Conservation (phyloP, 2,797 vertebrate species). For the Saxicola maurus region DNA sequence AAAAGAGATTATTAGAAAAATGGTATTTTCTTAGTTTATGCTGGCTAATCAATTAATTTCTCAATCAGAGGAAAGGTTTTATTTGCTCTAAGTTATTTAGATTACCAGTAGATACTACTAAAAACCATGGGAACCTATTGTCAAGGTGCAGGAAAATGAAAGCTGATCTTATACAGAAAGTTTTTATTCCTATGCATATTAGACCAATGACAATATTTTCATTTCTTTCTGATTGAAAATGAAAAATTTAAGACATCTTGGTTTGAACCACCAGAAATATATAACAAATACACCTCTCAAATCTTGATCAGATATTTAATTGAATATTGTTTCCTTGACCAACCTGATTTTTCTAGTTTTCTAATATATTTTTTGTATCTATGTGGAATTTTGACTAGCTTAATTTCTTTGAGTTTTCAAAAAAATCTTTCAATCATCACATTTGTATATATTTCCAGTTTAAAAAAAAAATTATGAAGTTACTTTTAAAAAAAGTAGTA, state of each 20-base stretch:
- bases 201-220: not conserved
- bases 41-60: not conserved
- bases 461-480: not conserved
- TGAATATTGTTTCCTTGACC: not conserved
- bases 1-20: not conserved
- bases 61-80: not conserved
- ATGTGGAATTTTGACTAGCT: not conserved
- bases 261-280: not conserved
- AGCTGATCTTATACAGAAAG: not conserved
- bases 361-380: not conserved
- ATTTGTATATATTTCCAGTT: not conserved
- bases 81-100: not conserved
- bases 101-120: not conserved
- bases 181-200: not conserved
- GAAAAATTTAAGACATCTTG: not conserved
- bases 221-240: not conserved
- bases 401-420: not conserved
- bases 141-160: not conserved
- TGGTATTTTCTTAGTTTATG: not conserved
- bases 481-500: not conserved
- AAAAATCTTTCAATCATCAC: not conserved
- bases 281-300: not conserved
- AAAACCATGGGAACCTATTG: not conserved
- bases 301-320: not conserved
- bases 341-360: not conserved